phyloP scores from a whole-genome alignment of 1,140 invertebrate species.

The Bradynema listronoti region DNA sequence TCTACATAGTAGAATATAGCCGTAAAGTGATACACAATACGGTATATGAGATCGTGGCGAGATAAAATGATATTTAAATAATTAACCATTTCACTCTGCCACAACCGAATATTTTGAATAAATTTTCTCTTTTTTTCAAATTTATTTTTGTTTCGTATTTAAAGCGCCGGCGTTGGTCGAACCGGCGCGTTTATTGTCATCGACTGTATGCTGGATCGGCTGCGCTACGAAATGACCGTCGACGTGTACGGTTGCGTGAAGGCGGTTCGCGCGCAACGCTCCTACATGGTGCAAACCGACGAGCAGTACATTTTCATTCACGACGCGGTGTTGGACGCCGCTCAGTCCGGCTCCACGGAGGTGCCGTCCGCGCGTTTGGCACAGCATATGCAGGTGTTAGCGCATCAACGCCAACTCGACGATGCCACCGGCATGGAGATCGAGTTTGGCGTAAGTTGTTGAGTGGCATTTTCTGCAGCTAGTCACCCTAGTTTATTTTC shows the following conservation, averaged over 20 bases:
- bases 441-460: conserved; percentile 75
- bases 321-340: conserved; percentile 87
- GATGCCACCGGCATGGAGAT: conserved; percentile 78
- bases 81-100: too few species aligned
- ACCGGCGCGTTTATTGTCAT: conserved; percentile 98
- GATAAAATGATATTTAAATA: too few species aligned
- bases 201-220: conserved; percentile 88
- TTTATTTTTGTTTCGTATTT: too few species aligned
- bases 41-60: too few species aligned
- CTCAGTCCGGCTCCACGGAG: conserved; percentile 88
- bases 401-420: conserved; percentile 65
- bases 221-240: conserved; percentile 88
- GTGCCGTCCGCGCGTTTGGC: conserved; percentile 79
- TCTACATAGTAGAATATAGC: too few species aligned
- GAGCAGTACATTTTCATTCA: conserved; percentile 99
- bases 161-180: conserved; percentile 86
- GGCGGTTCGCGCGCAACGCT: conserved; percentile 86
- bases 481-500: too few species aligned
- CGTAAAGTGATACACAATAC: too few species aligned
- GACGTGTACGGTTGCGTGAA: conserved; percentile 99
- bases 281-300: conserved; percentile 93
- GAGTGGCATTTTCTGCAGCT: not conserved
- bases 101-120: too few species aligned
- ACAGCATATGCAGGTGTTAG: conserved; percentile 83
- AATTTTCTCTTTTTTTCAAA: too few species aligned